phyloP scores from a whole-genome alignment of 2,113 vertebrate species.

The Neolamprologus tretocephalus region DNA sequence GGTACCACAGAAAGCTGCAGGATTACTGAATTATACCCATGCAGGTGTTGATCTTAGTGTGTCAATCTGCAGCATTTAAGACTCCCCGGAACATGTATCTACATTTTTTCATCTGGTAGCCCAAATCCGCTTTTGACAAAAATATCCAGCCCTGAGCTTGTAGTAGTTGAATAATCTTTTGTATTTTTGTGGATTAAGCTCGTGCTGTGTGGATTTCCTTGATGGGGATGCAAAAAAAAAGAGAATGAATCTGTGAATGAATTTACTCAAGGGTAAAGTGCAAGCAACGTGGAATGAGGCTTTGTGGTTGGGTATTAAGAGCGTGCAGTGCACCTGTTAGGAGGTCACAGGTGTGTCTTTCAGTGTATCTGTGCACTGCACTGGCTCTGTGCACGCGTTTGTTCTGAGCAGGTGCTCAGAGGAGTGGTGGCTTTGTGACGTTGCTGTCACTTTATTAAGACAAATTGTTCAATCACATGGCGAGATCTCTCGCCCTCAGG shows the following conservation, averaged over 20 bases:
- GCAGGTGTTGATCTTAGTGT: neutral
- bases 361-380: neutral
- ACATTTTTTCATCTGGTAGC: neutral
- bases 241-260: conserved; percentile 22
- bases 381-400: neutral
- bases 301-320: neutral
- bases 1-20: neutral
- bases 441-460: conserved; percentile 61
- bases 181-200: conserved; percentile 43
- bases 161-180: conserved; percentile 44
- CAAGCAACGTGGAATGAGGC: neutral
- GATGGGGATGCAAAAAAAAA: neutral
- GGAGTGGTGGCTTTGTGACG: conserved; percentile 16
- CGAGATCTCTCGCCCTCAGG: conserved; percentile 44
- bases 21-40: neutral
- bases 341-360: neutral
- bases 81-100: neutral
- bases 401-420: neutral
- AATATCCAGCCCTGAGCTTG: conserved; percentile 5
- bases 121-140: conserved; percentile 30
- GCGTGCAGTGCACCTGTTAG: neutral
- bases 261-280: neutral
- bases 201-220: conserved; percentile 42
- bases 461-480: conserved; percentile 57
- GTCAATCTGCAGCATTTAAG: neutral